Base-by-base conservation (phyloP, 2,888 invertebrate species). In the Muscina levida region DNA sequence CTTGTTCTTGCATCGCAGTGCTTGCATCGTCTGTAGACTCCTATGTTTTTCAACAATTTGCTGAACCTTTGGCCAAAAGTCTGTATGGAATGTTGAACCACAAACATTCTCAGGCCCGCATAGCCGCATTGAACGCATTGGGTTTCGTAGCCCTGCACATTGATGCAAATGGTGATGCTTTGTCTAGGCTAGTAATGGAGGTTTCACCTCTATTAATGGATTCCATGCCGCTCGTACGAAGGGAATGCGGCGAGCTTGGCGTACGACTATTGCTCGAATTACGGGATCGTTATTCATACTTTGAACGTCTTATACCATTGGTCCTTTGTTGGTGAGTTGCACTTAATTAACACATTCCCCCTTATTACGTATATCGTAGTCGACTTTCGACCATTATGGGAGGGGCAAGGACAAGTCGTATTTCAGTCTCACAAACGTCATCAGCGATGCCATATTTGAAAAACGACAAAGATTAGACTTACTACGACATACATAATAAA, bases 161-260 rank as follows among this genome's bases (percentile, higher is more conserved):
- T 56, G 87, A 89, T 56, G 94, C 95, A 1, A 94, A 94, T 87
- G 93, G 92, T 0, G 95, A 95, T 86, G 92, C 92, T 48, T 92
- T 96, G 82, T 94, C 96, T 80, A 91, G 94, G 72, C 94, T 95
- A 0, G 92, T 96, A 22, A 93, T 93, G 0, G 95, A 96, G n/a
- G 92, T 98, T 88, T 97, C 97, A 0, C 97, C 97, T 85, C 92
- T 96, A 84, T 89, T 97, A 3, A 97, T 98, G 92, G 98, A 98
- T 91, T 94, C 95, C 85, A 94, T 95, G 86, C 93, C 94, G 0
- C 91, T 92, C 75, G 97, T 98, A 0, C 92, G 98, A 57, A 90
- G 92, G 86, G 95, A 95, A 84, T 95, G 97, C 2, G 94, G 95
- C 0, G 91, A 93, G 85, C 94, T 96, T 84, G 94, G 96, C 0